Conservation (phyloP, 2,888 invertebrate species). For the Rotaria magnacalcarata region DNA sequence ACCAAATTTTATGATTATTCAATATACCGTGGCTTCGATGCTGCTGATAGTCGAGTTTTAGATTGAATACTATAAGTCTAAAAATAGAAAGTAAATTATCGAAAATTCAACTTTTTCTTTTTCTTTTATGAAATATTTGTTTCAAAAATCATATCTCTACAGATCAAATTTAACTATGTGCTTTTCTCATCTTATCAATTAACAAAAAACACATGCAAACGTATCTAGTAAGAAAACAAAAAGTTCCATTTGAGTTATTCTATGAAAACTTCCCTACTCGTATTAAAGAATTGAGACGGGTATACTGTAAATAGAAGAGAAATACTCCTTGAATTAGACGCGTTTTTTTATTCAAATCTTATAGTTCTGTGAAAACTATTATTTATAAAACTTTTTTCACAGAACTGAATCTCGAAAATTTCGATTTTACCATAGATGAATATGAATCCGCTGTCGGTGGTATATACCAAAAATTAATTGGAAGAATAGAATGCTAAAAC, state of each 20-base stretch:
- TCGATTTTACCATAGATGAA: background rate
- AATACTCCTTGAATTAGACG: background rate
- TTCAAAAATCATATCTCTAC: too few species aligned
- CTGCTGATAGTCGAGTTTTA: too few species aligned
- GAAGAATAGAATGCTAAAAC: background rate
- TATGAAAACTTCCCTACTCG: background rate
- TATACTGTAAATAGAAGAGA: background rate
- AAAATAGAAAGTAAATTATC: too few species aligned
- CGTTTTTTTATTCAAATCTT: background rate
- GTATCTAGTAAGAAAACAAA: background rate
- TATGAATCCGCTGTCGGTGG: background rate
- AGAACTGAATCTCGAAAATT: too few species aligned
- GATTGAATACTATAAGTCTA: too few species aligned
- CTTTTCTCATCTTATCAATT: too few species aligned
- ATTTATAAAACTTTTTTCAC: too few species aligned
- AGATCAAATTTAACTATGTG: background rate
- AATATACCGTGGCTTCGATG: background rate
- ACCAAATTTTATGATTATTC: too few species aligned
- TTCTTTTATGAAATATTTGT: background rate
- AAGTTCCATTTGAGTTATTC: background rate
- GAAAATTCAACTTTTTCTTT: background rate
- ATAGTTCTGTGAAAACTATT: too few species aligned
- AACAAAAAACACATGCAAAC: background rate
- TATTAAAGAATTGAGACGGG: background rate
- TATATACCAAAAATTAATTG: slow-evolving; percentile 18